Percentiles rank a stretch among this genome's conserved stretches.
These are phyloP conservation scores for Epistrophe eligans DNA, from an alignment of 2,888 invertebrate genomes.

Conservation along the genomic window DNA sequence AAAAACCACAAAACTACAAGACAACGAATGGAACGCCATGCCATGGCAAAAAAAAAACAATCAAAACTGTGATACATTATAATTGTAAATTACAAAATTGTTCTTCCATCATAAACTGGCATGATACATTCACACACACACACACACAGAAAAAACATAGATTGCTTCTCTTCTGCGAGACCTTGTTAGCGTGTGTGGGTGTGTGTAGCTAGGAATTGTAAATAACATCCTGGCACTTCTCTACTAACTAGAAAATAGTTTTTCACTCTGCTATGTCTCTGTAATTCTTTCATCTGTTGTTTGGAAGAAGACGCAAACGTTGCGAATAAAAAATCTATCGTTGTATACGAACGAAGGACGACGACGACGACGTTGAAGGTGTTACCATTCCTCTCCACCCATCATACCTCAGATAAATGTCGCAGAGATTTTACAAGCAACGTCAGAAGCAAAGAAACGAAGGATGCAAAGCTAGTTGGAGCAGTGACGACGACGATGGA, in stretches of 20 bases:
- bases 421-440: slow-evolving; percentile 65
- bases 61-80: slow-evolving; percentile 75
- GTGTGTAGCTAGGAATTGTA: slow-evolving; percentile 17
- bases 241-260: slow-evolving; percentile 38
- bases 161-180: background rate
- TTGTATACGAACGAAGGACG: background rate
- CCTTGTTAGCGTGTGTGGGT: slow-evolving; percentile 14
- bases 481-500: slow-evolving; percentile 9
- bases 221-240: slow-evolving; percentile 66
- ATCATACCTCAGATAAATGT: slow-evolving; percentile 44
- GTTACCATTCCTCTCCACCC: background rate
- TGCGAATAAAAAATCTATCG: background rate
- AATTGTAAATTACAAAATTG: slow-evolving; percentile 76
- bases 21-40: slow-evolving; percentile 53
- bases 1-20: slow-evolving; percentile 65
- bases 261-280: slow-evolving; percentile 43
- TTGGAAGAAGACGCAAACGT: slow-evolving; percentile 37
- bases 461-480: slow-evolving; percentile 15
- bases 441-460: background rate
- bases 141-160: background rate
- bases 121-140: slow-evolving; percentile 28
- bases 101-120: slow-evolving; percentile 70
- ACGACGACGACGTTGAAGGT: slow-evolving; percentile 27
- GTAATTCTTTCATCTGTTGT: slow-evolving; percentile 68
- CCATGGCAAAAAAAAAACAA: slow-evolving; percentile 57